Percentiles rank a stretch among this genome's conserved stretches.
phyloP scores from a whole-genome alignment of 2,888 invertebrate genomes.

The Cybosia mesomella region DNA sequence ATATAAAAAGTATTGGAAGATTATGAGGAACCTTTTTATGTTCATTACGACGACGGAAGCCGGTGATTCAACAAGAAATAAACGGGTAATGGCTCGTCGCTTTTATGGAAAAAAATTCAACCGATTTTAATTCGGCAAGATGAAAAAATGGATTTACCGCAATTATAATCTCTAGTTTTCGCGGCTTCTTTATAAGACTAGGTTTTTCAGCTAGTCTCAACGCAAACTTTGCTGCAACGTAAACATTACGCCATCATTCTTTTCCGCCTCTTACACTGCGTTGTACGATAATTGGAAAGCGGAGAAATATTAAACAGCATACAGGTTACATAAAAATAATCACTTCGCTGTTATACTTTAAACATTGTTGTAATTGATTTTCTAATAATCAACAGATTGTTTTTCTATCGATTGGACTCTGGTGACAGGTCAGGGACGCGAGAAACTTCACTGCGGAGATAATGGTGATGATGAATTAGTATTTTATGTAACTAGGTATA shows the following conservation, averaged over 20 bases:
- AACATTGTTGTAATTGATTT: not conserved
- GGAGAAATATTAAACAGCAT: not conserved
- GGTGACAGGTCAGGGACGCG: not conserved
- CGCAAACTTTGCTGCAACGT: not conserved
- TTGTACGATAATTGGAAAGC: not conserved
- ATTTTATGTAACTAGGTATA: not conserved
- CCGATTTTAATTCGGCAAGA: not conserved
- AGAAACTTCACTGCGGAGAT: not conserved
- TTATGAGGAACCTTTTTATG: not conserved
- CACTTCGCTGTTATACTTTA: not conserved
- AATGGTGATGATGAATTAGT: not conserved
- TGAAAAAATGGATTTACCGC: not conserved
- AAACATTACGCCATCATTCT: not conserved
- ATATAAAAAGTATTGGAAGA: not conserved
- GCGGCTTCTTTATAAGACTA: not conserved
- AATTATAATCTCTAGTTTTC: not conserved
- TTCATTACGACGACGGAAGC: not conserved
- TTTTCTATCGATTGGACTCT: not conserved
- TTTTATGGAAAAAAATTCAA: not conserved
- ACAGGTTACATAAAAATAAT: not conserved
- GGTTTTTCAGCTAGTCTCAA: not conserved
- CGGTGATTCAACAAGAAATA: constrained; percentile 11
- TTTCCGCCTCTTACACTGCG: not conserved
- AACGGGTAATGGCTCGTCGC: not conserved
- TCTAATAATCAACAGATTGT: not conserved